These are phyloP conservation scores for Clistopyga incitator DNA, from an alignment of 2,888 invertebrate species.

Conservation along the genomic window DNA sequence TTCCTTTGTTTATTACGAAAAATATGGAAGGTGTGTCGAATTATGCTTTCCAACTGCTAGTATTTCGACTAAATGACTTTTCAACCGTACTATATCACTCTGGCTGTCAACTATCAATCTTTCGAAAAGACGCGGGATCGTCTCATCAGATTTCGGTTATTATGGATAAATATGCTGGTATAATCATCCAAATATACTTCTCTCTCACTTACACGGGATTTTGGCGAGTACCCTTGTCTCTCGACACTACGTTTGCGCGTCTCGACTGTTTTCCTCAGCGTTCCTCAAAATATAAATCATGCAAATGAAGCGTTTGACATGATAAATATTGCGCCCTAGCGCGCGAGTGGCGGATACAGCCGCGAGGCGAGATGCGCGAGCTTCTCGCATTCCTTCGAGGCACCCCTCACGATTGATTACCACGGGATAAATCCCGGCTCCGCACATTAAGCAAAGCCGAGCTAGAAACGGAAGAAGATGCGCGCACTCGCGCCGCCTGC, in stretches of 20 bases:
- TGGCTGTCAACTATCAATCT: slow-evolving; percentile 43
- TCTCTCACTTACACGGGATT: not conserved
- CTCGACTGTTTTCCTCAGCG: slow-evolving; percentile 12
- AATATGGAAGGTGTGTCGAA: not conserved
- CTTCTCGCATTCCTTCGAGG: slow-evolving; percentile 64
- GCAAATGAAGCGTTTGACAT: slow-evolving; percentile 82
- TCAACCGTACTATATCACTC: not conserved
- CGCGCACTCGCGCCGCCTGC: slow-evolving; percentile 61
- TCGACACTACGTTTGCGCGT: slow-evolving; percentile 10
- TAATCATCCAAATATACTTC: slow-evolving; percentile 51
- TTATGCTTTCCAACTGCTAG: not conserved
- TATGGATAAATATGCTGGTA: slow-evolving; percentile 42
- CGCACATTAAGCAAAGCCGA: slow-evolving; percentile 79
- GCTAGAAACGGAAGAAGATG: slow-evolving; percentile 37
- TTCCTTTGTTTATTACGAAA: not conserved
- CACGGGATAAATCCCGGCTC: slow-evolving; percentile 80
- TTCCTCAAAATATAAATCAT: slow-evolving; percentile 79
- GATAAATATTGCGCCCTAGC: slow-evolving; percentile 81
- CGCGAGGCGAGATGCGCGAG: slow-evolving; percentile 50
- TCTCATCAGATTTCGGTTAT: slow-evolving; percentile 42
- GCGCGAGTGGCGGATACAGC: slow-evolving; percentile 3
- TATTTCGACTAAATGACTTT: slow-evolving; percentile 24
- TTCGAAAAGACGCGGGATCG: slow-evolving; percentile 4
- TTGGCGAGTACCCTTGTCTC: slow-evolving; percentile 13
- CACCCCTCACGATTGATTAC: slow-evolving; percentile 81